Base-by-base conservation (phyloP, 2,113 vertebrate species). In the Todiramphus saurophagus region DNA sequence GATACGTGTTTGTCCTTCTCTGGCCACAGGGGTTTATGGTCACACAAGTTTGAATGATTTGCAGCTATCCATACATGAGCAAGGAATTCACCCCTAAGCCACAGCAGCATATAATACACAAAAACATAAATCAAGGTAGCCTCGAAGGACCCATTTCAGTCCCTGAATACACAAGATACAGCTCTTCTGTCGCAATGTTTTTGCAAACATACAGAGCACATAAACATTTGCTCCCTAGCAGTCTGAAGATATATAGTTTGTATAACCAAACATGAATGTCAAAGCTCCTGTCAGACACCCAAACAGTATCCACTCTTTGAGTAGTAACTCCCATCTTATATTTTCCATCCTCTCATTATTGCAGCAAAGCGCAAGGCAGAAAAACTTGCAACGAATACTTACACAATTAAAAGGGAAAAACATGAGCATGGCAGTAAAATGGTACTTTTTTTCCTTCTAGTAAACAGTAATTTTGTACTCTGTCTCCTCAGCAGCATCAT, bases 381-480 rank as follows among this genome's bases (percentile, higher is more conserved):
- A 94, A 87, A 91, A 24, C 58, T 58, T 87, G 39, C 77, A 89
- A 79, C 20, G 72, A 64, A 79, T 64, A 72, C 51, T 46, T 55
- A 51, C 73, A 50, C 85, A 94, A 87, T 93, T 91, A 94, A 84
- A 96, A 41, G 63, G 77, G 18, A 92, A 63, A 78, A 87, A 53
- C 35, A 68, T 6, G 21, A 90, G 37, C 43, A 59, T 33, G 58
- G 58, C 25, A 83, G 46, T 78, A 87, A 76, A 64, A 74, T 18
- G 31, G 56, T 64, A 46, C 66, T 78, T 84, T 60, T 60, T 86
- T 81, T 56, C 66, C 55, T 83, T 55, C 63, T 69, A 63, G 15
- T 58, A 90, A 76, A n/a, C 93, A 82, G 48, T 60, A 60, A 90
- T 78, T 51, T 75, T 90, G 55, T 53, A 80, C 30, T 83, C 59